A percentile compares a stretch with the other conserved stretches of the same genome.
These are phyloP conservation scores for Neolamprologus caudopunctatus DNA, from an alignment of 2,113 vertebrate genomes.

Conservation along the genomic window DNA sequence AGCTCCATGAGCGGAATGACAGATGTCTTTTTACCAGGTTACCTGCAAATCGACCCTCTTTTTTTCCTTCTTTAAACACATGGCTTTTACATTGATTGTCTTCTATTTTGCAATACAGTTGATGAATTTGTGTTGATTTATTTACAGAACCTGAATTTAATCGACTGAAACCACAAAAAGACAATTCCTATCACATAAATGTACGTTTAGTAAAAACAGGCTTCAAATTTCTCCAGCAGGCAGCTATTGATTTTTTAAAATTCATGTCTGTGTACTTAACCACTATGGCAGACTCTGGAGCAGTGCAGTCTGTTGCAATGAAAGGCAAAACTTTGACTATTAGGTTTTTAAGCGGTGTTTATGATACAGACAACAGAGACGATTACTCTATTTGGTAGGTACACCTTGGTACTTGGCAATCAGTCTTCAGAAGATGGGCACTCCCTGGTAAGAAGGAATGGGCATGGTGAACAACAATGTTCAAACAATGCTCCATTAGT, in stretches of 20 bases:
- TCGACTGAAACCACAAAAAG: background rate
- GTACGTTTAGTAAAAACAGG: background rate
- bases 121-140: background rate
- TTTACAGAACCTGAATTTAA: background rate
- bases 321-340: background rate
- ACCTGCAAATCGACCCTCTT: background rate
- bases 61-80: background rate
- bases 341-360: background rate
- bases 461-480: background rate
- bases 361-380: background rate
- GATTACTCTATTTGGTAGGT: background rate
- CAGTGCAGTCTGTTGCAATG: background rate
- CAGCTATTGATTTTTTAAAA: background rate
- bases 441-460: background rate
- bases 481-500: background rate
- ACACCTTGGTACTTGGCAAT: background rate
- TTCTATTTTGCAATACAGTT: background rate
- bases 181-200: background rate
- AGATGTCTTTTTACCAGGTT: constrained; percentile 10
- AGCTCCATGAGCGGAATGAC: background rate
- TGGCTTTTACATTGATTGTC: background rate
- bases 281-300: background rate
- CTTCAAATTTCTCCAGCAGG: background rate
- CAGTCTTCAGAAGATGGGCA: background rate
- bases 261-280: background rate